Conservation (phyloP, 2,113 vertebrate genomes). For the Todiramphus chloris region DNA sequence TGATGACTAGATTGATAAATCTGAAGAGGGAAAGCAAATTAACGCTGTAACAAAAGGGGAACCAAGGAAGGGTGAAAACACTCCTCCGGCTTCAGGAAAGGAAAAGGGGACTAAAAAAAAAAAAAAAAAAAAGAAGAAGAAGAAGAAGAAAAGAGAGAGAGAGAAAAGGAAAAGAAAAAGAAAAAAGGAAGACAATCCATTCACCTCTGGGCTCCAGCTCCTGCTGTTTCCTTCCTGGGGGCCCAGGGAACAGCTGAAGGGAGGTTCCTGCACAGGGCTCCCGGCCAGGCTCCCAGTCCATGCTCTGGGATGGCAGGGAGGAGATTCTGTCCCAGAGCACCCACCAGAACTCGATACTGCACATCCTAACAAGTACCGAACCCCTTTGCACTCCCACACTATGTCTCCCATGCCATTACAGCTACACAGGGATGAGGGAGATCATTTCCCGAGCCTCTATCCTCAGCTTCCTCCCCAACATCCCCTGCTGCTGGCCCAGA, state of each 20-base stretch:
- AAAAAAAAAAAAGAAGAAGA: background rate
- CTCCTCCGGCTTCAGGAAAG: slow-evolving; percentile 1
- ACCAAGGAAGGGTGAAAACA: slow-evolving; percentile 49
- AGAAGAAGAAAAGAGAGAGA: background rate
- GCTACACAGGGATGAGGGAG: accelerated
- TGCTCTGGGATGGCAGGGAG: background rate
- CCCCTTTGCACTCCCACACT: background rate
- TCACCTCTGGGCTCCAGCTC: background rate
- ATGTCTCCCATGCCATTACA: accelerated
- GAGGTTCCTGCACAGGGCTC: background rate
- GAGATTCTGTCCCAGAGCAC: background rate
- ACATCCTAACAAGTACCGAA: background rate
- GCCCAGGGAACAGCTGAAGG: background rate
- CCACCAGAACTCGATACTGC: background rate
- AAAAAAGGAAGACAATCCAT: background rate
- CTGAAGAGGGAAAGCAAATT: slow-evolving; percentile 71
- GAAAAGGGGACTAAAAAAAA: background rate
- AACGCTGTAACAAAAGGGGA: slow-evolving; percentile 61
- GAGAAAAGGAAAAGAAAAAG: background rate
- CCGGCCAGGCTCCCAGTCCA: background rate
- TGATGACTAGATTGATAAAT: slow-evolving; percentile 73
- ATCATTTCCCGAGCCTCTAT: background rate
- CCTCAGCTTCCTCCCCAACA: background rate
- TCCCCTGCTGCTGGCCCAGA: background rate
- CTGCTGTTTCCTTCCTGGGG: background rate